Evolutionary conservation across 2,888 invertebrate genomes (phyloP), one percentile per base, ranked within the genome.

Genomic region (Parnassius apollo): DNA sequence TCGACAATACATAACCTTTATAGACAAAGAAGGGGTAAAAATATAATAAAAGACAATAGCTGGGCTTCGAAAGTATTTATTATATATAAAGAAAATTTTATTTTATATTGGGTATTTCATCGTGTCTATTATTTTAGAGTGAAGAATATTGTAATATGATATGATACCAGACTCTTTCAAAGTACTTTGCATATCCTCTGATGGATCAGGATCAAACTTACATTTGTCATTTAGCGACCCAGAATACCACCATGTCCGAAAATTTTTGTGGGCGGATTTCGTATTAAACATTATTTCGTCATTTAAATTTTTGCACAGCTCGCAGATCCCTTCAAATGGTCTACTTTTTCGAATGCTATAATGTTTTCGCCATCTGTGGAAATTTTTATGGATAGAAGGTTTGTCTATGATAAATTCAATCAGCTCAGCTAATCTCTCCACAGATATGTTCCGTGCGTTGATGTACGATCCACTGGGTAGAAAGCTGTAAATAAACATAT

Each of bases 391-490:
- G 1, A 74, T 66, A 0, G 65, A 4, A 2, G 80, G 76, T 42
- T 78, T 79, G 2, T 67, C 72, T 2, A 85, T 78, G 0, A 70
- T 72, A 55, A 83, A 80, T 2, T 75, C 69, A 0, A 89, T 63
- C 2, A 75, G 67, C 0, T 77, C 75, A 0, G 82, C 82, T 0
- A 88, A 64, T 22, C 71, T 71, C 2, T 83, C 77, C 0, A 75
- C 68, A 0, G 70, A 62, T 2, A 65, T 69, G 4, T 66, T 62
- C 0, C 69, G 68, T 2, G 75, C 78, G 57, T 84, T 76, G 7
- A 89, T 76, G 66, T 87, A 90, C 0, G 90, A 89, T 1, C 80
- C 80, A 0, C 77, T 71, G 4, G 89, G 90, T 0, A 90, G 80
- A 57, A 88, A 90, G 45, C 90, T 90, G 81, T 25, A 59, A 58